Conservation (phyloP, 1,140 invertebrate genomes). For the Stegodyphus mimosarum region DNA sequence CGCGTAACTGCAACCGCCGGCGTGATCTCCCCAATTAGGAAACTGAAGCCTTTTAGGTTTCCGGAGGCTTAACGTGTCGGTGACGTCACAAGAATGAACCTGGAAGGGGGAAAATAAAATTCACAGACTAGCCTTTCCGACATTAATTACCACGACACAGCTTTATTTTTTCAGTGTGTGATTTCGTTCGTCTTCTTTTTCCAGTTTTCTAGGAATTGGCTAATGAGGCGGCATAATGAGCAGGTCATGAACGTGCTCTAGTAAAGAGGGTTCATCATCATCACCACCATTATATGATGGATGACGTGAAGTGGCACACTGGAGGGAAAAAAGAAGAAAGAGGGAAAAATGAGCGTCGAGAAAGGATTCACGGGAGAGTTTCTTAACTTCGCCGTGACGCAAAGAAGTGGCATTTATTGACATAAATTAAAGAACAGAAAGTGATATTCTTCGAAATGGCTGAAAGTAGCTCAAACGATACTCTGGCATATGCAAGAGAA, state of each 20-base stretch:
- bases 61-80: neutral
- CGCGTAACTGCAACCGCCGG: neutral
- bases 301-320: neutral
- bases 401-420: no score
- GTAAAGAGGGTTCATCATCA: neutral
- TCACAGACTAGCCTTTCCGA: neutral
- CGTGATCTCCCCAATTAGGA: neutral
- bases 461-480: no score
- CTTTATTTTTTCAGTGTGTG: neutral
- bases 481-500: no score
- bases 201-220: neutral
- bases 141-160: neutral
- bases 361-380: no score
- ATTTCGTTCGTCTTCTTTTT: neutral
- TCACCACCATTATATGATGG: neutral
- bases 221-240: neutral
- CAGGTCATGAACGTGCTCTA: neutral
- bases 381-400: no score
- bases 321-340: neutral
- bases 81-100: no score
- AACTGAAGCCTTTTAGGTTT: neutral
- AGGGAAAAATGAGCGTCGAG: neutral
- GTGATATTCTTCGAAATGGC: no score
- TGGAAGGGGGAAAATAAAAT: neutral
- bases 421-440: no score